Percentiles rank a stretch among this genome's conserved stretches.
phyloP scores from a whole-genome alignment of 2,113 vertebrate species.

The Vombatus ursinus region DNA sequence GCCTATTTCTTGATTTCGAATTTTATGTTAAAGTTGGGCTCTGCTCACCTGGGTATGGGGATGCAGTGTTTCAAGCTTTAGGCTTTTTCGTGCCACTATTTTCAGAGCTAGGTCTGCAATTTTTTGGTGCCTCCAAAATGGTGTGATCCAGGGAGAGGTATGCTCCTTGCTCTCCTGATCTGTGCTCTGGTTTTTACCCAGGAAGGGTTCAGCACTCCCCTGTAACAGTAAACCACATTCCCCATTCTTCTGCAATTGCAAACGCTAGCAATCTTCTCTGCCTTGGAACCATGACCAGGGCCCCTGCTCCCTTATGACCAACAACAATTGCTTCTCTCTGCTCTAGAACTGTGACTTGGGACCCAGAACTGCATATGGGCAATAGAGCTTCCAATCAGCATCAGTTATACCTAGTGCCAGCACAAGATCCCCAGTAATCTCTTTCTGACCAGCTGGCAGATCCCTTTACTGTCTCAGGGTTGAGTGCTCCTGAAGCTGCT shows the following conservation, averaged over 20 bases:
- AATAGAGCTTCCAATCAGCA: not conserved
- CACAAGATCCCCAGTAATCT: not conserved
- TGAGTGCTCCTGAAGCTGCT: not conserved
- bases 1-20: not conserved
- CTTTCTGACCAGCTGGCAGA: not conserved
- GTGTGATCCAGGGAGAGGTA: too few species aligned
- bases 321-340: too few species aligned
- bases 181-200: not conserved
- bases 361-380: not conserved
- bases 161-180: not conserved
- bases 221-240: too few species aligned
- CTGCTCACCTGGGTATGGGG: too few species aligned
- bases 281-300: too few species aligned
- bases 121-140: not conserved
- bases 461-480: not conserved
- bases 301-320: too few species aligned
- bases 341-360: not conserved
- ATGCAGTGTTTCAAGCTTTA: not conserved
- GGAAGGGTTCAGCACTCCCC: too few species aligned
- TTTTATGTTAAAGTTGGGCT: not conserved
- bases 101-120: too few species aligned
- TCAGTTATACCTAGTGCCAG: not conserved
- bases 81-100: not conserved
- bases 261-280: too few species aligned
- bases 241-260: too few species aligned